Evolutionary conservation across 2,888 invertebrate genomes (phyloP).

Genomic region (Eledona agricola): DNA sequence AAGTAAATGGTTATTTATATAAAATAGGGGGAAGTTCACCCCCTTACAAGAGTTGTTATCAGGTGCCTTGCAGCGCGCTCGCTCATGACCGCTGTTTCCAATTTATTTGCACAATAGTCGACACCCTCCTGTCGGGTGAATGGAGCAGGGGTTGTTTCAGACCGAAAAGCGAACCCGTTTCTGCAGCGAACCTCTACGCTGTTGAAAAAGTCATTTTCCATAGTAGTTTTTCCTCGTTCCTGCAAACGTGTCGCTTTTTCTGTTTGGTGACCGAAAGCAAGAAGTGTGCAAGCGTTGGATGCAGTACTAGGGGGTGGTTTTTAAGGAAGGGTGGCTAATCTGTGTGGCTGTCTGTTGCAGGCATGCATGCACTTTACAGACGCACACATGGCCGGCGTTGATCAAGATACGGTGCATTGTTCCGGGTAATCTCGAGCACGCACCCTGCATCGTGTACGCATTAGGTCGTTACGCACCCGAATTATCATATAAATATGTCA

Average conservation of each 20-base stretch:
- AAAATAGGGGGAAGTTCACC: conserved; percentile 39
- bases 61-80: conserved; percentile 46
- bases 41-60: conserved; percentile 42
- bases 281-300: no score
- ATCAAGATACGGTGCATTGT: conserved; percentile 58
- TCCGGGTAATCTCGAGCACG: conserved; percentile 59
- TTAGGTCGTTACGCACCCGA: conserved; percentile 45
- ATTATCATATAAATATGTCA: conserved; percentile 55
- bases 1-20: conserved; percentile 56
- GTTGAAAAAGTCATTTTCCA: no score
- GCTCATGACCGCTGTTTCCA: conserved; percentile 59
- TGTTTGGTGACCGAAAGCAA: no score
- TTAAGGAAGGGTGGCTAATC: conserved; percentile 25
- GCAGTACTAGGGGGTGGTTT: conserved; percentile 28
- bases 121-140: conserved; percentile 42
- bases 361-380: conserved; percentile 36
- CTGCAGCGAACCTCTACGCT: no score
- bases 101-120: conserved; percentile 57
- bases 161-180: no score
- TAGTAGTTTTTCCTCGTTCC: no score
- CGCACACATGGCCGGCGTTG: conserved; percentile 49
- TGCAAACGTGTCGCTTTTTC: no score
- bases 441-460: conserved; percentile 50
- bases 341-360: conserved; percentile 31
- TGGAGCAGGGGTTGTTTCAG: not conserved